Evolutionary conservation across 2,888 invertebrate genomes (phyloP), one percentile per base, ranked within the genome.

Genomic region (Ariolimax columbianus): DNA sequence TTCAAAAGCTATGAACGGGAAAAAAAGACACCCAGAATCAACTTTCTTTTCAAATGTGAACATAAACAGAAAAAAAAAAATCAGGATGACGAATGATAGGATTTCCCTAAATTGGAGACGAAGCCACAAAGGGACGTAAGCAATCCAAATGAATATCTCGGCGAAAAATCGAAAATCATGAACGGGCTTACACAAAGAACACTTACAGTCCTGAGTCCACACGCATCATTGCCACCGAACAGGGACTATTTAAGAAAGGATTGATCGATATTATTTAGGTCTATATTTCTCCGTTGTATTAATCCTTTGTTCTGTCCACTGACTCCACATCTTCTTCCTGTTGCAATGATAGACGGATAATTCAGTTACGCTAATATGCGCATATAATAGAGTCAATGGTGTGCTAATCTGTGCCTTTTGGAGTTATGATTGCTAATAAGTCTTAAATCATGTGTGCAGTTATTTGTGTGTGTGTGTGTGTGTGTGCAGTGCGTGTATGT

Each of bases 71-170:
- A 73, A 40, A 40, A 40, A 30, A 30, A 33, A 66, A 63, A 63
- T n/a, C 3, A n/a, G n/a, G n/a, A n/a, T n/a, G 4, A 26, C 26
- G 72, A 40, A 43, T 73, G 73, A 40, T 26, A 73, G 26, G 43
- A 43, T 47, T 73, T 43, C 14, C 43, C 43, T 43, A 73, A 70
- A 73, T 73, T 43, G 43, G 73, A 43, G 73, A 73, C 43, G 73
- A 73, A 73, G 43, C 73, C 73, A 73, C n/a, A 73, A 73, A 73
- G n/a, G 73, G 26, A 43, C 73, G n/a, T 43, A 43, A 23, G 40
- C 43, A 43, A n/a, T 73, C 73, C 43, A 73, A 73, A 73, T 73
- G 47, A 73, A 73, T 40, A 30, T 66, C 26, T 9, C n/a, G 43
- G 73, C 43, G 47, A 73, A 73, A 73, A 73, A 73, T 73, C 43